phyloP scores from a whole-genome alignment of 2,888 invertebrate species.

The Strigamia transsilvanica region DNA sequence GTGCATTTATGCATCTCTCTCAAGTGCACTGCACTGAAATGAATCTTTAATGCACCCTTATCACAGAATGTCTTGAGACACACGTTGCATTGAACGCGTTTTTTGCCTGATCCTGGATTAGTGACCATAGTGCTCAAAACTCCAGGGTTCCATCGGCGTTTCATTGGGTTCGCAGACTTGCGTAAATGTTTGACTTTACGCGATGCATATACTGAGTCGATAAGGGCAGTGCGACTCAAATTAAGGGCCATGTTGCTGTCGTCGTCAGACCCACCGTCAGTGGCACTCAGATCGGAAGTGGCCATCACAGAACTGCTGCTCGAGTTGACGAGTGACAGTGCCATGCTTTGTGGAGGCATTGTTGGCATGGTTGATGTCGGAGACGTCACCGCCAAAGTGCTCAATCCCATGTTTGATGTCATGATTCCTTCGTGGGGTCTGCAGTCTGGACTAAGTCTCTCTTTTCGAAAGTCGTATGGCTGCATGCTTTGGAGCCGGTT shows the following conservation, averaged over 20 bases:
- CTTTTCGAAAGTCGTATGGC: slow-evolving; percentile 88
- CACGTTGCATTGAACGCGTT: slow-evolving; percentile 96
- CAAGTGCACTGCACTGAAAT: slow-evolving; percentile 97
- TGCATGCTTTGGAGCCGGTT: slow-evolving; percentile 94
- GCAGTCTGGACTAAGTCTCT: slow-evolving; percentile 58
- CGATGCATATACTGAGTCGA: slow-evolving; percentile 59
- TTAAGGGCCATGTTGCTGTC: slow-evolving; percentile 73
- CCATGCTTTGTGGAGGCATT: slow-evolving; percentile 58
- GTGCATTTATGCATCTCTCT: slow-evolving; percentile 99
- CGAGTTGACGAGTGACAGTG: slow-evolving; percentile 57
- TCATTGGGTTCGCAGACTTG: slow-evolving; percentile 65
- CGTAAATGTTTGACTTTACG: slow-evolving; percentile 63
- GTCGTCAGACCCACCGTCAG: slow-evolving; percentile 66
- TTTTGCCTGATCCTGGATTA: slow-evolving; percentile 74
- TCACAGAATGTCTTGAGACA: slow-evolving; percentile 99
- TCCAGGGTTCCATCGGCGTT: slow-evolving; percentile 65
- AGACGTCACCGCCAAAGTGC: slow-evolving; percentile 55
- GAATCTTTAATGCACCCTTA: slow-evolving; percentile 98
- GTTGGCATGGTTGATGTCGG: slow-evolving; percentile 58
- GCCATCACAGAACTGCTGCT: slow-evolving; percentile 56
- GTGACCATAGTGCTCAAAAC: slow-evolving; percentile 82
- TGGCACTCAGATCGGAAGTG: slow-evolving; percentile 63
- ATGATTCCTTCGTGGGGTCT: slow-evolving; percentile 59
- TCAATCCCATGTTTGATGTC: slow-evolving; percentile 51
- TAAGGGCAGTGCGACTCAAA: slow-evolving; percentile 67